These are phyloP conservation scores for Tholera decimalis DNA, from an alignment of 2,888 invertebrate genomes.

Conservation along the genomic window DNA sequence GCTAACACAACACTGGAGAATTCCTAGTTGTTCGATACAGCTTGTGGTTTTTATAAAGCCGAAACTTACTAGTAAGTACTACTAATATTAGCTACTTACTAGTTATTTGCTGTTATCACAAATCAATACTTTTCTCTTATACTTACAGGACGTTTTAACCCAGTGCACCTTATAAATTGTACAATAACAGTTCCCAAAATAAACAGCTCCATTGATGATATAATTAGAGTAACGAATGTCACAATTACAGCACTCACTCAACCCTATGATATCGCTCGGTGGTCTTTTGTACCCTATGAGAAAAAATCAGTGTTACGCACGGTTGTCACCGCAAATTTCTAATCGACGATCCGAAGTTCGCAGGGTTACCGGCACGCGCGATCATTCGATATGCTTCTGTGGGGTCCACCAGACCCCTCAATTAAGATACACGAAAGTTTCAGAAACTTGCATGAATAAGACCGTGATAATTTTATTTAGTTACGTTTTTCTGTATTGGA, in stretches of 20 bases:
- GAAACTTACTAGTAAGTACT: background rate
- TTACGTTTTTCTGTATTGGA: slow-evolving; percentile 18
- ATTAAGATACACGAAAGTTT: slow-evolving; percentile 38
- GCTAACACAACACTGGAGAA: too few species aligned
- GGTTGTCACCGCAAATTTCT: slow-evolving; percentile 84
- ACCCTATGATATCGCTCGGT: slow-evolving; percentile 70
- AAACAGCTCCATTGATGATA: slow-evolving; percentile 49
- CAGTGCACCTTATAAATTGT: background rate
- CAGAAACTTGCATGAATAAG: slow-evolving; percentile 26
- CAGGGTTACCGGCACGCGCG: slow-evolving; percentile 72
- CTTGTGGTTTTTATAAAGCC: background rate
- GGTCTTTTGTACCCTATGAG: slow-evolving; percentile 67
- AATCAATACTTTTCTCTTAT: background rate
- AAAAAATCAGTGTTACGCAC: slow-evolving; percentile 73
- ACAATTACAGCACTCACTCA: slow-evolving; percentile 71
- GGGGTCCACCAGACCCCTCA: slow-evolving; percentile 65
- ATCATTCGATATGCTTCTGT: slow-evolving; percentile 77
- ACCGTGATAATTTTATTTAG: slow-evolving; percentile 22
- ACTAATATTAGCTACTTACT: too few species aligned
- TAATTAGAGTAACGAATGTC: slow-evolving; percentile 45
- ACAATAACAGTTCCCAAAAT: slow-evolving; percentile 34
- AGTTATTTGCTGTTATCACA: background rate
- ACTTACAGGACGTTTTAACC: background rate
- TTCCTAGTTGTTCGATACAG: background rate
- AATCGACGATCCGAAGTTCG: slow-evolving; percentile 54